Base-by-base conservation (phyloP, 92 coral and sea anemone species). In the Isaurus tuberculatus region DNA sequence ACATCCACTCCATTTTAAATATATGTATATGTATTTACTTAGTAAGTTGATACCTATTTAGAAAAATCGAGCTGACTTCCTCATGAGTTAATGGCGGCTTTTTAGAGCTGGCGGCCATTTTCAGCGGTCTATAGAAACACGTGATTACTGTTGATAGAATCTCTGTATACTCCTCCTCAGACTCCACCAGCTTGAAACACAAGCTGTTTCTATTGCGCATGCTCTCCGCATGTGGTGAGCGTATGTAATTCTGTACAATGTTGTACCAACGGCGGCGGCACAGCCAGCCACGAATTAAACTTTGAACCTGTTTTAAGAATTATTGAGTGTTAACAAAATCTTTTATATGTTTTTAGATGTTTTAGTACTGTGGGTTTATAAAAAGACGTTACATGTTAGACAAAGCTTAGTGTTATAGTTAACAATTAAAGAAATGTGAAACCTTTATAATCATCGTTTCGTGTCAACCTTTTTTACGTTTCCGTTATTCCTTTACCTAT, bases 181-280 rank as follows among this genome's bases (percentile, higher is more conserved):
- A 90, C 80, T 94, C 98, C 73, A 97, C 94, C 89, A 97, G 83
- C 60, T 89, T 91, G 81, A 97, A 97, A 83, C 98, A 94, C 69
- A 93, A 87, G 25, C 90, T 88, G 89, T 97, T 97, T 77, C 99
- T 85, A 30, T 92, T 92, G 79, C 98, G 92, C 94, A 97, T 97
- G 91, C 99, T 97, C 88, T 94, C 98, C 68, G 99, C 99, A 81
- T 97, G 99, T 20, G 98, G 98, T n/a, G 99, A 97, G 68, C 98
- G 91, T 86, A 97, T 97, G 90, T 97, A 97, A 66, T 94, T 88
- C 83, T 94, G 98, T 8, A 97, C 99, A 13, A 97, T 92, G 70
- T 70, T 94, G 91, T 97, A 91, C 99, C 99, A 97, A n/a, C 99
- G 98, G 36, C 99, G 98, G 7, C 99, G 98, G 58, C 99, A 97